Base-by-base conservation (phyloP, 1,140 invertebrate genomes). In the Pentalonia nigronervosa region DNA sequence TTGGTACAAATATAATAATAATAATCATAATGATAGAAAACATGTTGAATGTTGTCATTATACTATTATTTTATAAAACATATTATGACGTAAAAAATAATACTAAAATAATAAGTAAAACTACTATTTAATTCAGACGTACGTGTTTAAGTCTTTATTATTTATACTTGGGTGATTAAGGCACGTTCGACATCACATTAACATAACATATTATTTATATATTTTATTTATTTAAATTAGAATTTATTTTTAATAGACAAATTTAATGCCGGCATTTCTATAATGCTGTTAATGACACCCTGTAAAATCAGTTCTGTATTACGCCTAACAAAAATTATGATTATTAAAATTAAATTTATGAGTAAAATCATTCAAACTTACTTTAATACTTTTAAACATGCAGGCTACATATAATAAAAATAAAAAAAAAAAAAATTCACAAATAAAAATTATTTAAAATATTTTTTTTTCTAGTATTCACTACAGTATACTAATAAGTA, bases 301-400 rank as follows among this genome's bases (percentile, higher is more conserved):
- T 93, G 91, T 93, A 86, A 93, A 86, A 93, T 93, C 91, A 93
- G 91, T 93, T 93, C 91, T 93, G 76, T 56, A 53, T 25, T 93
- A 93, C 67, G 48, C 91, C 81, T 86, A 84, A 56, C 34, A 50
- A 47, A 67, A 67, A 48, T 83, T n/a, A 93, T 93, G 23, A 90
- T 90, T 83, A 86, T 83, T 83, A 91, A 48, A 83, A 83, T 81
- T 83, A 91, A 14, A 48, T 36, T 48, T 50, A 41, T 50, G 36
- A 84, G 76, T 93, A 93, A 86, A 86, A 50, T 56, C 81, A 36
- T 83, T 56, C 23, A 36, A 93, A 76, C 67, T 92, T 83, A 92
- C n/a, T 92, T n/a, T 23, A 93, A 53, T 93, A 86, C 81, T 53
- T 86, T 93, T 84, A n/a, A 93, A 86, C 41, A n/a, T 25, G 48